Conservation (phyloP, 1,140 invertebrate genomes). For the Lucilia sericata region DNA sequence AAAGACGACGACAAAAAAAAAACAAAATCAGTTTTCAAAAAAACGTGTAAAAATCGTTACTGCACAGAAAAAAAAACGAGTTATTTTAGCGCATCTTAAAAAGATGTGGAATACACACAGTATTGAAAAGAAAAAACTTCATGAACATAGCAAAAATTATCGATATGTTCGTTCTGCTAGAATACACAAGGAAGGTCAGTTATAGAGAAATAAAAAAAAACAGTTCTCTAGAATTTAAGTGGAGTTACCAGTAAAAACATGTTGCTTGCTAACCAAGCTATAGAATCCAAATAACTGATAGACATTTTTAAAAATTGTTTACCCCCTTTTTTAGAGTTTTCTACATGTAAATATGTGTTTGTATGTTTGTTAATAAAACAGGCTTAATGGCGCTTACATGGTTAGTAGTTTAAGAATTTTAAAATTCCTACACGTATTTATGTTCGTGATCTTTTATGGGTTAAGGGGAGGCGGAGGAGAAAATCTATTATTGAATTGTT, state of each 20-base stretch:
- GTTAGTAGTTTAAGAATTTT: background rate
- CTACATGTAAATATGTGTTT: background rate
- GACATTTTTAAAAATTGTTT: background rate
- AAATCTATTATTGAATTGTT: background rate
- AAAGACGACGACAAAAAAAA: too few relatives aligned
- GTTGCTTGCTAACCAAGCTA: background rate
- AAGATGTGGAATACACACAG: background rate
- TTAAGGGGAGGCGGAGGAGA: background rate
- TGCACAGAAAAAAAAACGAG: background rate
- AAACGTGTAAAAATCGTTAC: background rate
- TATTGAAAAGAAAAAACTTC: too few relatives aligned
- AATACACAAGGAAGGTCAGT: background rate
- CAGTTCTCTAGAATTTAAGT: background rate
- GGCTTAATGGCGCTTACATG: background rate
- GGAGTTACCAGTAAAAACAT: background rate
- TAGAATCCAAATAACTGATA: background rate
- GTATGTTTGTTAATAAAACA: background rate
- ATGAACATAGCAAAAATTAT: background rate
- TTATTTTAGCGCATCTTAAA: background rate
- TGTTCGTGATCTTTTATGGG: background rate
- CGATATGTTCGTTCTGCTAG: background rate
- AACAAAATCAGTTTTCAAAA: background rate
- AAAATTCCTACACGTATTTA: background rate
- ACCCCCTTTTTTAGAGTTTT: background rate
- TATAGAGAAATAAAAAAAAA: background rate